Percentiles rank a stretch among this genome's conserved stretches.
These are phyloP conservation scores for Drosophila littoralis DNA, from an alignment of 1,140 invertebrate genomes.

Conservation along the genomic window DNA sequence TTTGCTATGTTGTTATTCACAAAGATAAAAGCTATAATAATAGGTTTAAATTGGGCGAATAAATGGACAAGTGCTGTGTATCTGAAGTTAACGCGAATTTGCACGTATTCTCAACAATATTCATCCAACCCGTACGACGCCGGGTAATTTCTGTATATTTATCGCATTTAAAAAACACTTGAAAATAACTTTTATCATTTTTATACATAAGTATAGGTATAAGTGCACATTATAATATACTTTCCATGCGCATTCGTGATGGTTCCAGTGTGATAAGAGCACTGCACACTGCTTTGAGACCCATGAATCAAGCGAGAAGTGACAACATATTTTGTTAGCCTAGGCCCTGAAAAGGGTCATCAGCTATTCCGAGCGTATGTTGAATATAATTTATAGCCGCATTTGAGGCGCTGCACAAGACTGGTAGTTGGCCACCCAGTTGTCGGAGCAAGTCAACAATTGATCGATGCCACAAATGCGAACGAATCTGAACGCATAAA, in stretches of 20 bases:
- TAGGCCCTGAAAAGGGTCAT: conserved; percentile 39
- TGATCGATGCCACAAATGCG: conserved; percentile 65
- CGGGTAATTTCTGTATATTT: too few relatives aligned
- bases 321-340: conserved; percentile 30
- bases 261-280: conserved; percentile 9
- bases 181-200: too few relatives aligned
- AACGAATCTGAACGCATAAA: conserved; percentile 67
- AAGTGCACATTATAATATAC: not conserved
- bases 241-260: conserved; percentile 6
- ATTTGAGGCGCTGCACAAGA: conserved; percentile 57
- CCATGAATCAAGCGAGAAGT: conserved; percentile 60
- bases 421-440: conserved; percentile 70
- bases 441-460: conserved; percentile 54
- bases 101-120: too few relatives aligned
- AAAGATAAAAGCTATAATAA: too few relatives aligned
- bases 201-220: not conserved
- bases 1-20: too few relatives aligned
- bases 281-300: conserved; percentile 23
- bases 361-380: conserved; percentile 62
- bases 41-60: too few relatives aligned
- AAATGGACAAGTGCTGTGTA: too few relatives aligned
- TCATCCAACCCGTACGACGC: too few relatives aligned
- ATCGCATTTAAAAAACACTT: too few relatives aligned
- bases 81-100: too few relatives aligned
- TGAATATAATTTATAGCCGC: conserved; percentile 73